phyloP scores from a whole-genome alignment of 2,888 invertebrate genomes.

The Melikaiella ostensackeni region DNA sequence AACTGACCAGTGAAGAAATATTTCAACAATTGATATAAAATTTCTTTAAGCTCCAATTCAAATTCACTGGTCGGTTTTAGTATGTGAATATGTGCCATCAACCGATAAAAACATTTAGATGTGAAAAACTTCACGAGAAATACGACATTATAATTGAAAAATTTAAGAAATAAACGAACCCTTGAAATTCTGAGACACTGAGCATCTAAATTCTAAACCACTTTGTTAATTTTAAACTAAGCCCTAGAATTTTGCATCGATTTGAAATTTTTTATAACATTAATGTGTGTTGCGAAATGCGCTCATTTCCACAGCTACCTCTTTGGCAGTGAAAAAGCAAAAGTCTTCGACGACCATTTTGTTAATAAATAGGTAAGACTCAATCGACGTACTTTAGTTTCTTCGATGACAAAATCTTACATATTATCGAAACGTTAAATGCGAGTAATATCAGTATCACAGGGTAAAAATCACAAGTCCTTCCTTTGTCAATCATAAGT shows the following conservation, averaged over 20 bases:
- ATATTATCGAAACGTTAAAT: conserved; percentile 21
- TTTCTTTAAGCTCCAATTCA: background rate
- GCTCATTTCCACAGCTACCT: background rate
- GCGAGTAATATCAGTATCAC: conserved; percentile 28
- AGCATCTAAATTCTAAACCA: background rate
- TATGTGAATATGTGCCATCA: background rate
- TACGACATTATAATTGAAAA: background rate
- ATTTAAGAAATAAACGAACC: background rate
- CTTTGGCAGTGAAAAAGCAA: conserved; percentile 10
- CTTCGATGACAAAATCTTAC: conserved; percentile 26
- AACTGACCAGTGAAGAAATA: background rate
- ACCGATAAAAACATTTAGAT: background rate
- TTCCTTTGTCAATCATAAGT: background rate
- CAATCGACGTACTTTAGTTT: background rate
- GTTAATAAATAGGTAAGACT: conserved; percentile 1
- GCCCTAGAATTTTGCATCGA: background rate
- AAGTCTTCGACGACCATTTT: background rate
- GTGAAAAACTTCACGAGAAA: background rate
- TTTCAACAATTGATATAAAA: conserved; percentile 9
- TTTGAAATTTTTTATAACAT: background rate
- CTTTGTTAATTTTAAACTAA: background rate
- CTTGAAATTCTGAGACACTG: background rate
- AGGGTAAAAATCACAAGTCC: conserved; percentile 34
- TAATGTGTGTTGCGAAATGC: background rate
- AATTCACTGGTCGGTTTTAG: background rate